These are phyloP conservation scores for Micromussa lordhowensis DNA, from an alignment of 92 coral and sea anemone genomes.

Conservation along the genomic window DNA sequence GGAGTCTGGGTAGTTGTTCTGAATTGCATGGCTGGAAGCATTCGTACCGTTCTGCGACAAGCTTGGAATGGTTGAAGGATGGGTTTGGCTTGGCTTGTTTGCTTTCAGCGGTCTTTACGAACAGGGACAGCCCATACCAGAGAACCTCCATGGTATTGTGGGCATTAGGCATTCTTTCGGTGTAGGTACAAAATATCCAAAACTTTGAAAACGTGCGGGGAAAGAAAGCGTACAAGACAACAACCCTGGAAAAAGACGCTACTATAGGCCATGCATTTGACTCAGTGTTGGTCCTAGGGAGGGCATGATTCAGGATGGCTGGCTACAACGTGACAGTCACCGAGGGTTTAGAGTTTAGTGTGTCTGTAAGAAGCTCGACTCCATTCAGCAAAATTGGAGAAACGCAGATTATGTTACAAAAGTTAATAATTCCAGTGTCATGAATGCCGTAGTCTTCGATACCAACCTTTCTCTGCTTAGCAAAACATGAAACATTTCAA, in stretches of 20 bases:
- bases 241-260: constrained; percentile 64
- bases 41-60: constrained; percentile 72
- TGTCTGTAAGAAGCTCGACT: constrained; percentile 25
- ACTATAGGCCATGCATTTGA: constrained; percentile 84
- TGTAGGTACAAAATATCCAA: constrained; percentile 51
- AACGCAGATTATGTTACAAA: constrained; percentile 48
- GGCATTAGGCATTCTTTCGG: constrained; percentile 84
- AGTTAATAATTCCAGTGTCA: constrained; percentile 75
- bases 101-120: constrained; percentile 69
- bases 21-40: constrained; percentile 69
- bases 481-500: constrained; percentile 79
- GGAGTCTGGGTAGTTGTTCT: constrained; percentile 81
- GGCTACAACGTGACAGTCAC: constrained; percentile 57
- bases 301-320: constrained; percentile 70
- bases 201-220: constrained; percentile 67
- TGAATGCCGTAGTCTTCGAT: constrained; percentile 61
- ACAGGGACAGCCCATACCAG: constrained; percentile 61
- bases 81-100: constrained; percentile 92
- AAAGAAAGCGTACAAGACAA: constrained; percentile 48
- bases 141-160: constrained; percentile 76
- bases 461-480: constrained; percentile 60
- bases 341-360: constrained; percentile 56
- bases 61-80: constrained; percentile 83
- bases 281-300: constrained; percentile 78
- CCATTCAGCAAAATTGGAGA: constrained; percentile 66